phyloP scores from a whole-genome alignment of 2,888 invertebrate species.

The Xylophagus ater region DNA sequence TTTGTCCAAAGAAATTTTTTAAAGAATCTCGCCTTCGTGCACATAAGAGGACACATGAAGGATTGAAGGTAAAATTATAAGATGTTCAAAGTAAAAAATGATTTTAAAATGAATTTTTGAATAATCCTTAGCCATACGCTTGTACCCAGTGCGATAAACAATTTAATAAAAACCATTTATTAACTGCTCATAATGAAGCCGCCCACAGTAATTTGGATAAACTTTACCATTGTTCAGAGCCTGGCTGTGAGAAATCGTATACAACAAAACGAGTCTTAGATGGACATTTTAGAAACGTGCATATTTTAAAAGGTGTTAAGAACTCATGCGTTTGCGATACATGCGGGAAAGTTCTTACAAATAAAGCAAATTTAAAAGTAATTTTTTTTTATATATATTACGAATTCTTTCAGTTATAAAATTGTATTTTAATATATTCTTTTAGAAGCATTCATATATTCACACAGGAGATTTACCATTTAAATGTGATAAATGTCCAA shows the following conservation, averaged over 20 bases:
- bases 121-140: too few species aligned
- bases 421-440: neutral
- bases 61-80: conserved; percentile 11
- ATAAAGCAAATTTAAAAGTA: conserved; percentile 6
- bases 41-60: conserved; percentile 10
- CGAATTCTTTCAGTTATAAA: too few species aligned
- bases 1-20: conserved; percentile 8
- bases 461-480: conserved; percentile 10
- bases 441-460: conserved; percentile 5
- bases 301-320: neutral
- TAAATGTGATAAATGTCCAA: too few species aligned
- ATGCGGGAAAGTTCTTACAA: conserved; percentile 11
- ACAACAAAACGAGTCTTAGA: conserved; percentile 10
- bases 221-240: too few species aligned
- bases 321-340: conserved; percentile 9
- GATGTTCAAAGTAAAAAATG: neutral
- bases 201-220: too few species aligned
- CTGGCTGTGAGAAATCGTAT: too few species aligned
- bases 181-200: too few species aligned
- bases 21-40: conserved; percentile 6
- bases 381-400: neutral
- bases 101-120: neutral
- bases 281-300: conserved; percentile 8
- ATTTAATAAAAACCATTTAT: too few species aligned
- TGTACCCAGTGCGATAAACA: conserved; percentile 15